Base-by-base conservation (phyloP, 2,797 vertebrate species). In the Rhynchonycteris naso region DNA sequence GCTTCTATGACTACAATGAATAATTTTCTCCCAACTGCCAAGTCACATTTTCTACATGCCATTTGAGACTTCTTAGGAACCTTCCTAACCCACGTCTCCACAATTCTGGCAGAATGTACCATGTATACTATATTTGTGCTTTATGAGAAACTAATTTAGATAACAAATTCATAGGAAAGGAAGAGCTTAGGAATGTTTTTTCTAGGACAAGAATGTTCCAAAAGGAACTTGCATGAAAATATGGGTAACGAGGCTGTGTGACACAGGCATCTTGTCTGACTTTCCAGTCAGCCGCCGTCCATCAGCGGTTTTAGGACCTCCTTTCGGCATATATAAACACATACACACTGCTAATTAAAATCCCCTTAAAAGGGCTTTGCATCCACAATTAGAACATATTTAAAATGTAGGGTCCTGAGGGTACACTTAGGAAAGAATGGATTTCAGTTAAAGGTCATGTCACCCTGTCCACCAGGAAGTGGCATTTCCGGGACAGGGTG, bases 91-190 rank as follows among this genome's bases (percentile, higher is more conserved):
- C 72, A 76, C 22, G 4, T 43, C 56, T 84, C 82, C 78, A 92
- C 65, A 78, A 83, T 90, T 75, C 30, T 52, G 74, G 74, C 54
- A 86, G 75, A 83, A 61, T 61, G 24, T 54, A 63, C 93, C 76
- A 47, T 74, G 75, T 89, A 79, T 69, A 87, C 43, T 83, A 26
- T 88, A 61, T 52, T 59, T 52, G n/a, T 33, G 33, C 54, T 88
- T 28, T 54, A 71, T 68, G 78, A 90, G 88, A 90, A 88, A 88
- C 78, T 93, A 88, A 30, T 81, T 87, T 94, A 83, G 35, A 82
- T 75, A 78, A 88, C 78, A n/a, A 82, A 56, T 74, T 90, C 74
- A 74, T 91, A 63, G 71, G 38, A 93, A 79, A 84, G n/a, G 35
- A 69, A 85, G 59, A 78, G 38, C 54, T 72, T 72, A 43, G 38